Evolutionary conservation across 2,888 invertebrate genomes (phyloP).

Genomic region (Limnephilus marmoratus): DNA sequence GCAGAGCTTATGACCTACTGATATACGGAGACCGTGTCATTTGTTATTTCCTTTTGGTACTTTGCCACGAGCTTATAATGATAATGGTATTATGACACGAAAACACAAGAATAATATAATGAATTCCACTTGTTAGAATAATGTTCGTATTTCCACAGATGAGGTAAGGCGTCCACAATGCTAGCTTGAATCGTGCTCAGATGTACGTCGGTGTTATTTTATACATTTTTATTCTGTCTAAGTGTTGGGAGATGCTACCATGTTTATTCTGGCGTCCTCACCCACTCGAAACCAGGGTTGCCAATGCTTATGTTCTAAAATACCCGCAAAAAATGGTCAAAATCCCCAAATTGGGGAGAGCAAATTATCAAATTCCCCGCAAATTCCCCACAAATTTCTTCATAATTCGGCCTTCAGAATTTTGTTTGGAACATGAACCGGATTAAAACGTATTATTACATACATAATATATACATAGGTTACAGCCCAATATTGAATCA

Average conservation of each 20-base stretch:
- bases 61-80: not conserved
- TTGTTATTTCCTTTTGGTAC: not conserved
- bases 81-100: not conserved
- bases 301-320: too few species aligned
- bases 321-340: too few species aligned
- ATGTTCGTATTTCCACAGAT: not conserved
- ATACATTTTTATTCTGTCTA: not conserved
- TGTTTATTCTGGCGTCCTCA: not conserved
- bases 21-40: too few species aligned
- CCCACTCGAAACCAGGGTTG: conserved; percentile 2
- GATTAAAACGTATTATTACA: too few species aligned
- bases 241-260: not conserved
- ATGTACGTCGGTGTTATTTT: not conserved
- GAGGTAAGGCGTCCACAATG: not conserved
- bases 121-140: not conserved
- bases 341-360: too few species aligned
- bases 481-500: too few species aligned
- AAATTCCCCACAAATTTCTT: too few species aligned
- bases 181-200: not conserved
- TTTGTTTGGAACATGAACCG: too few species aligned
- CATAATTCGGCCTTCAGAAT: too few species aligned
- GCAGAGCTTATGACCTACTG: too few species aligned
- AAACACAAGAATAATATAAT: not conserved
- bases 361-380: too few species aligned
- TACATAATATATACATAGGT: too few species aligned